Conservation (phyloP, 2,888 invertebrate genomes). For the Synanthedon andrenaeformis region DNA sequence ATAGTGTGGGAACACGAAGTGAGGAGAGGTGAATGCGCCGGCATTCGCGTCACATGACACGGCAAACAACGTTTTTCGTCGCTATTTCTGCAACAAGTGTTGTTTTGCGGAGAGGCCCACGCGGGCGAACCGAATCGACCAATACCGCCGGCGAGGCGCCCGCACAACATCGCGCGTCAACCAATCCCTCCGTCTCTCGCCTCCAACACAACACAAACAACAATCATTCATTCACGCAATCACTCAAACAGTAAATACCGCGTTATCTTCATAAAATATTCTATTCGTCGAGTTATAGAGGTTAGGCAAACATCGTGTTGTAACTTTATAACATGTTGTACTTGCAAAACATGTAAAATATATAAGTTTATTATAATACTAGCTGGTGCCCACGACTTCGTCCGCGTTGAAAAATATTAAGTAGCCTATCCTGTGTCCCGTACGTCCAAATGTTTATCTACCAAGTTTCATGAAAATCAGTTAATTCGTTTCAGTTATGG, state of each 20-base stretch:
- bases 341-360: too few species aligned
- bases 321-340: too few species aligned
- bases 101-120: slow-evolving; percentile 60
- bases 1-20: slow-evolving; percentile 18
- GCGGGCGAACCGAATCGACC: slow-evolving; percentile 31
- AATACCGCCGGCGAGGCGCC: slow-evolving; percentile 12
- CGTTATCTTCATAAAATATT: too few species aligned
- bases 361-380: too few species aligned
- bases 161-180: slow-evolving; percentile 4
- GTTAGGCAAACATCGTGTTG: too few species aligned
- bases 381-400: too few species aligned
- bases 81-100: slow-evolving; percentile 68
- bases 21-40: slow-evolving; percentile 38
- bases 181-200: neutral
- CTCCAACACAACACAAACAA: slow-evolving; percentile 1
- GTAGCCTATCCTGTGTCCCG: too few species aligned
- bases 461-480: too few species aligned
- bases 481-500: too few species aligned
- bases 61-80: slow-evolving; percentile 47
- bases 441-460: too few species aligned
- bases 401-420: too few species aligned
- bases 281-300: too few species aligned
- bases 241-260: neutral
- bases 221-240: neutral
- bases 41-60: slow-evolving; percentile 22